phyloP scores from a whole-genome alignment of 2,797 vertebrate genomes.

The Furcifer pardalis region DNA sequence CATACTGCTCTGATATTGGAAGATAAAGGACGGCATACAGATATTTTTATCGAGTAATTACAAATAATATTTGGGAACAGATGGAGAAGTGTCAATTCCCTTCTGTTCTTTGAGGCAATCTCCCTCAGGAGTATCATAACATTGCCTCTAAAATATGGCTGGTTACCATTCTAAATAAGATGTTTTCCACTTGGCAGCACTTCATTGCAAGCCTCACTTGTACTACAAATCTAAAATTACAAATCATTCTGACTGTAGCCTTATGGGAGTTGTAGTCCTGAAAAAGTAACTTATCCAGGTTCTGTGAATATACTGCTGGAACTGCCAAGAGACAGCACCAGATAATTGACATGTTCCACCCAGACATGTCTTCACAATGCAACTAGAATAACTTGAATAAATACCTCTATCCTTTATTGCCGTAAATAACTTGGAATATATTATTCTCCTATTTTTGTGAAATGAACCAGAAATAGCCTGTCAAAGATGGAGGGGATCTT shows the following conservation, averaged over 20 bases:
- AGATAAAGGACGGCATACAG: not conserved
- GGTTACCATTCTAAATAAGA: not conserved
- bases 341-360: not conserved
- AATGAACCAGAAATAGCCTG: not conserved
- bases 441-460: not conserved
- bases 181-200: too few relatives aligned
- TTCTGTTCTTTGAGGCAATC: not conserved
- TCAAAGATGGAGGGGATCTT: not conserved
- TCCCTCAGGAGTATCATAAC: not conserved
- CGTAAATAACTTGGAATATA: not conserved
- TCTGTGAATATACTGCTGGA: not conserved
- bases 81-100: not conserved
- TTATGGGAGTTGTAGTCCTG: too few relatives aligned
- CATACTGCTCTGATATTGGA: not conserved
- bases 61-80: not conserved
- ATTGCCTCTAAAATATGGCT: not conserved
- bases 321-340: not conserved
- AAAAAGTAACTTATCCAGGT: too few relatives aligned
- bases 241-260: too few relatives aligned
- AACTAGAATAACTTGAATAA: not conserved
- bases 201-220: too few relatives aligned
- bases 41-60: not conserved
- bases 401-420: not conserved
- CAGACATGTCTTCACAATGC: not conserved
- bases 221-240: too few relatives aligned